Conservation (phyloP, 2,888 invertebrate genomes). For the Lepetodrilus schrolli region DNA sequence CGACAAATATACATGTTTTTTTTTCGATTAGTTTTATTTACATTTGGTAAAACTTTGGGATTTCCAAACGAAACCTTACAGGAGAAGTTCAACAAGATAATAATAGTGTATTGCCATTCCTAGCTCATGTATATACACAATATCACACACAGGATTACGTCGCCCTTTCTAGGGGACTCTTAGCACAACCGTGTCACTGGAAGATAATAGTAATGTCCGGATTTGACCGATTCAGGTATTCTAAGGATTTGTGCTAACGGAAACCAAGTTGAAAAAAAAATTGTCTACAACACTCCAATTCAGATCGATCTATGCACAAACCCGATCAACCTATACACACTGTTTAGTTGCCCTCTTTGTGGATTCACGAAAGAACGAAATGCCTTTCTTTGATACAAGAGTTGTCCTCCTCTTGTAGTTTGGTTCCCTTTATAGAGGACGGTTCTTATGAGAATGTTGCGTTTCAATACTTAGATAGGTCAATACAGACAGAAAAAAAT, state of each 20-base stretch:
- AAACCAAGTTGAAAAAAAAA: background rate
- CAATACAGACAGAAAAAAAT: background rate
- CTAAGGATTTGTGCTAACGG: background rate
- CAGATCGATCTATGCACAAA: background rate
- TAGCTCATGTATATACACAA: background rate
- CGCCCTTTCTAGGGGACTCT: background rate
- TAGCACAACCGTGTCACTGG: constrained; percentile 7
- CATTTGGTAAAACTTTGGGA: constrained; percentile 25
- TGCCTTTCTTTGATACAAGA: constrained; percentile 1
- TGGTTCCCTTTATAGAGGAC: constrained; percentile 1
- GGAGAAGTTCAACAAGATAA: constrained; percentile 7
- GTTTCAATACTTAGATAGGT: background rate
- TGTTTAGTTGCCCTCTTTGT: constrained; percentile 9
- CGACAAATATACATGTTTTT: no score
- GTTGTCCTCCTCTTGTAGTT: background rate
- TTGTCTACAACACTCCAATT: constrained; percentile 13
- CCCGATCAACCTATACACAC: background rate
- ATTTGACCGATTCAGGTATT: background rate
- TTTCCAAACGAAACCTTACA: constrained; percentile 2
- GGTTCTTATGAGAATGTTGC: background rate
- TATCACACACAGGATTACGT: background rate
- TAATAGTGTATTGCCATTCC: background rate
- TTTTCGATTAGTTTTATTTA: constrained; percentile 12
- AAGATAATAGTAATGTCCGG: background rate
- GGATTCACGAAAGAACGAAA: constrained; percentile 10